Evolutionary conservation across 2,888 invertebrate species (phyloP), one percentile per base, ranked within the genome.

Genomic region (Nomada ferruginata): DNA sequence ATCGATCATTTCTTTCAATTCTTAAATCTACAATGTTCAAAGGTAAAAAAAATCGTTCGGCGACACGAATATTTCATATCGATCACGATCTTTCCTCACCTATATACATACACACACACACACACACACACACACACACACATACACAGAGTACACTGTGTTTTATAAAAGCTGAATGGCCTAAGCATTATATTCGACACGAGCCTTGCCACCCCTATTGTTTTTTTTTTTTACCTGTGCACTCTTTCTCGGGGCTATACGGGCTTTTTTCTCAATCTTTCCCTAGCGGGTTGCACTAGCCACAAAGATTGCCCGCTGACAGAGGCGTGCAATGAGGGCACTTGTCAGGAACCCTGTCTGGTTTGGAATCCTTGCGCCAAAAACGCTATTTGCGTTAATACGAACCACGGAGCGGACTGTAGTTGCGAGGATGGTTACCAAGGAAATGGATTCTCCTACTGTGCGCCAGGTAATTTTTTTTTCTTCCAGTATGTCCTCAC

Each of bases 311-410:
- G 98, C 94, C 96, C 96, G 85, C 94, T 97, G 93, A 97, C 97
- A 85, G 97, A 98, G 94, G 97, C 97, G 93, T 98, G 98, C 95
- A 96, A 98, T 94, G 96, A 96, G 94, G 95, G 96, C 92, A 96
- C 96, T 94, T 98, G 98, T 94, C 97, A 97, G 94, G 96, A 96
- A 94, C 98, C 98, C 63, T 98, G 98, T 94, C 97, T 96, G 92
- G 95, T 97, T 90, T 96, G 96, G 92, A 97, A 97, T 92, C 98
- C 98, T 72, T 98, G 98, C 92, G 96, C 96, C 87, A 95, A 95
- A 89, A 96, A 97, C 93, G 97, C 98, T 75, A 96, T 97, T 86
- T 98, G 98, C 94, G 96, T 97, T 94, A 98, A 98, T 94, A 97
- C 97, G 71, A 97, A 97, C 91, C 98, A 98, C 92, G 97, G 96